Conservation (phyloP, 2,113 vertebrate genomes). For the Aegithalos caudatus region DNA sequence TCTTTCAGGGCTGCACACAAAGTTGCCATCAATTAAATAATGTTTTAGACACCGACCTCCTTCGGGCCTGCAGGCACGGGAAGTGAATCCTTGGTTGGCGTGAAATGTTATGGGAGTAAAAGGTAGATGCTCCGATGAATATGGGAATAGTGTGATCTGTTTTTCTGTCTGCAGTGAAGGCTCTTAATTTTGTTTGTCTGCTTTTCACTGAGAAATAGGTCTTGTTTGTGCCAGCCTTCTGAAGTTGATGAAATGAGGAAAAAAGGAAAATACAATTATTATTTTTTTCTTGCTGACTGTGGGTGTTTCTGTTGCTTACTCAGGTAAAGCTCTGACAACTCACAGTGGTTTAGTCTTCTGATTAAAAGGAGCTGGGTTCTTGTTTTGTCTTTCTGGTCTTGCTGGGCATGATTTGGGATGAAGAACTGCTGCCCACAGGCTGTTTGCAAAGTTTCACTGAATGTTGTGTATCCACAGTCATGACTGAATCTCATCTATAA, state of each 20-base stretch:
- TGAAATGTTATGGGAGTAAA: neutral
- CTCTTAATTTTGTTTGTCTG: conserved; percentile 23
- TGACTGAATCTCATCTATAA: neutral
- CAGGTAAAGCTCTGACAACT: conserved; percentile 37
- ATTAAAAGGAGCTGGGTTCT: conserved; percentile 20
- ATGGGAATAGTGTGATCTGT: neutral
- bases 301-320: conserved; percentile 36
- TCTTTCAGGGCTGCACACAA: neutral
- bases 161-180: neutral
- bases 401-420: neutral
- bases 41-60: neutral
- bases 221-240: conserved; percentile 18
- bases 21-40: neutral
- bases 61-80: neutral
- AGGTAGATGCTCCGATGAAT: neutral
- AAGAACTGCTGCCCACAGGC: neutral
- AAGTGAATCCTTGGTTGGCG: neutral
- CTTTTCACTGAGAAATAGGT: conserved; percentile 12
- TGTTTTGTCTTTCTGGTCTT: conserved; percentile 20
- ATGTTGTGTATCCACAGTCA: neutral
- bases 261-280: neutral
- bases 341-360: conserved; percentile 8
- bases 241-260: conserved; percentile 31
- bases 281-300: conserved; percentile 37
- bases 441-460: conserved; percentile 17